Base-by-base conservation (phyloP, 2,888 invertebrate species). In the Hydroisotoma schaefferi region DNA sequence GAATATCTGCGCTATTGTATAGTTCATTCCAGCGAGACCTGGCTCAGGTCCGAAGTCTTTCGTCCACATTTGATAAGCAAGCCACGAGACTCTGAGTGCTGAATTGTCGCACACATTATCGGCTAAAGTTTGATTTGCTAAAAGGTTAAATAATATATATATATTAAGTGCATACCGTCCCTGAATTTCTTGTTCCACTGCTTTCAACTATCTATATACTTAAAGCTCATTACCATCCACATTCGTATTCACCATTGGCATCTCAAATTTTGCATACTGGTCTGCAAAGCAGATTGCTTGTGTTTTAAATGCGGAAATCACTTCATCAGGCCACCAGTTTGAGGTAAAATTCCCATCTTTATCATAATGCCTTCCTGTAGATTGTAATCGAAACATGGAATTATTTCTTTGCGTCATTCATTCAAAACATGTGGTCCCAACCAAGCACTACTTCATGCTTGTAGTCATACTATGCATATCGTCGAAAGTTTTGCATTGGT, bases 21-120 rank as follows among this genome's bases (percentile, higher is more conserved):
- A 75, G 49, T 74, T 67, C 33, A 77, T 69, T 33, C 77, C 77
- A n/a, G 77, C 76, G 23, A 77, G 72, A 20, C 67, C 67, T 2
- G 73, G 74, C 26, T 73, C 68, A 8, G 48, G 38, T 2, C 62
- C 52, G 46, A 75, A 56, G 44, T 73, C 70, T 38, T 69, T 61
- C 8, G 67, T 71, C 73, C 75, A 75, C 43, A 73, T 70, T 56
- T 73, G 71, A 55, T 76, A 76, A 1, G 76, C 76, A 20, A 74
- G 63, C 69, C 75, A 76, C n/a, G 76, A 74, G 57, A 76, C 75
- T 53, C 75, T 73, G 6, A 77, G 70, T 5, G 76, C 76, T 8
- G 76, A 75, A 66, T 76, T 76, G 73, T 77, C 77, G 64, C 77
- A 77, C 49, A 77, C 75, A 68, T 77, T 77, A 63, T 77, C 77